phyloP scores from a whole-genome alignment of 2,797 vertebrate genomes.

The Enteromius afrohamiltoni region DNA sequence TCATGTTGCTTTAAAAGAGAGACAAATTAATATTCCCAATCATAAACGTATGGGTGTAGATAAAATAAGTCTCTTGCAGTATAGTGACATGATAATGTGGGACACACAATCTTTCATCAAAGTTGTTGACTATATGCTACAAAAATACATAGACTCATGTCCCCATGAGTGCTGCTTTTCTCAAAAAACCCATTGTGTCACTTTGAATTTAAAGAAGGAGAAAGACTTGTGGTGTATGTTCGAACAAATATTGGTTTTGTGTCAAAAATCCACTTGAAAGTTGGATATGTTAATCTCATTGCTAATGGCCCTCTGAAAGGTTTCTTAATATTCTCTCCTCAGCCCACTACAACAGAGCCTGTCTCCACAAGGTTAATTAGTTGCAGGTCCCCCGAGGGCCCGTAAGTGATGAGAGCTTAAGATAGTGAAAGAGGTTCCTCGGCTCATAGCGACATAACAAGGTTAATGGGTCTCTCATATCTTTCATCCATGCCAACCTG shows the following conservation, averaged over 20 bases:
- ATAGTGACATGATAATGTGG: no score
- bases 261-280: constrained; percentile 81
- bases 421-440: constrained; percentile 75
- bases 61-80: no score
- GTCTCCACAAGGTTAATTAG: constrained; percentile 86
- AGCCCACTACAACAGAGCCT: constrained; percentile 72
- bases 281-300: constrained; percentile 81
- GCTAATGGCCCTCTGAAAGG: constrained; percentile 76
- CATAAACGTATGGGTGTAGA: no score
- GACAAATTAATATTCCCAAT: no score
- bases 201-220: constrained; percentile 68
- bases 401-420: constrained; percentile 74
- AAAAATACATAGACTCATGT: constrained; percentile 35
- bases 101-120: no score
- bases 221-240: constrained; percentile 59
- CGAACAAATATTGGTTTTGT: constrained; percentile 81
- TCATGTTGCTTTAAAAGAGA: no score
- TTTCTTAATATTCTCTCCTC: constrained; percentile 79
- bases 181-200: constrained; percentile 60
- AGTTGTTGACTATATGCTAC: background rate
- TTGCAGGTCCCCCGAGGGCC: constrained; percentile 75
- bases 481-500: constrained; percentile 60
- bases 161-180: constrained; percentile 32
- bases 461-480: constrained; percentile 78
- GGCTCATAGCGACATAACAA: constrained; percentile 71